Conservation (phyloP, 1,140 invertebrate genomes). For the Drosophila yakuba region DNA sequence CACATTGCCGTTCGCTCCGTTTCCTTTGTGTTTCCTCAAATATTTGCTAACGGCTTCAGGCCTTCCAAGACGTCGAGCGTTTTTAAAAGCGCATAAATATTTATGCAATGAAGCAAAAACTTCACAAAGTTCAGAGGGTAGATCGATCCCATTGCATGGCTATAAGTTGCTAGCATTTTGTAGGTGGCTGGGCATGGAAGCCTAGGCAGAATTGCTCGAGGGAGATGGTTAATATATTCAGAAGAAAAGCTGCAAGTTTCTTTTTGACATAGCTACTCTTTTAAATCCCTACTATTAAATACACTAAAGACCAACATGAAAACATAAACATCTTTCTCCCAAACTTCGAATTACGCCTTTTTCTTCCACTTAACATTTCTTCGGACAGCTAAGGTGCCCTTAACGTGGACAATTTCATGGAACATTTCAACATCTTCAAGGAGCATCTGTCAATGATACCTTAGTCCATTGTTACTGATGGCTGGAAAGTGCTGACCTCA, state of each 20-base stretch:
- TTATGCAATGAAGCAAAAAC: slow-evolving; percentile 79
- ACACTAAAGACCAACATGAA: not conserved
- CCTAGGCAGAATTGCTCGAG: too few species aligned
- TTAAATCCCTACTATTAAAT: not conserved
- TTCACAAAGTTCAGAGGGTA: slow-evolving; percentile 41
- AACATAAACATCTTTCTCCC: too few species aligned
- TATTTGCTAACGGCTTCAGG: slow-evolving; percentile 59
- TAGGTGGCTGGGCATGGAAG: not conserved
- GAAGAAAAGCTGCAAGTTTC: too few species aligned
- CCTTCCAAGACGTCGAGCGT: slow-evolving; percentile 56
- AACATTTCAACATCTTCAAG: slow-evolving; percentile 63
- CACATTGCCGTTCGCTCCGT: slow-evolving; percentile 51
- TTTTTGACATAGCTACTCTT: slow-evolving; percentile 11
- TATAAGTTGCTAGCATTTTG: too few species aligned
- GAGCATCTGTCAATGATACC: slow-evolving; percentile 17
- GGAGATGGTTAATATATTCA: too few species aligned
- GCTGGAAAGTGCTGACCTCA: slow-evolving; percentile 68
- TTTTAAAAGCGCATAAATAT: slow-evolving; percentile 77
- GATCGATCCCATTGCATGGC: too few species aligned
- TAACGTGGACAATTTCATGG: slow-evolving; percentile 37
- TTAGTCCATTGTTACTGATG: slow-evolving; percentile 45
- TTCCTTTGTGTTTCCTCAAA: slow-evolving; percentile 64
- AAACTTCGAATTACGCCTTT: too few species aligned
- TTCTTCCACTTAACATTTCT: too few species aligned
- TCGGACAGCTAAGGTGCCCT: slow-evolving; percentile 1